These are phyloP conservation scores for Sepioteuthis lessoniana DNA, from an alignment of 2,888 invertebrate genomes.

Conservation along the genomic window DNA sequence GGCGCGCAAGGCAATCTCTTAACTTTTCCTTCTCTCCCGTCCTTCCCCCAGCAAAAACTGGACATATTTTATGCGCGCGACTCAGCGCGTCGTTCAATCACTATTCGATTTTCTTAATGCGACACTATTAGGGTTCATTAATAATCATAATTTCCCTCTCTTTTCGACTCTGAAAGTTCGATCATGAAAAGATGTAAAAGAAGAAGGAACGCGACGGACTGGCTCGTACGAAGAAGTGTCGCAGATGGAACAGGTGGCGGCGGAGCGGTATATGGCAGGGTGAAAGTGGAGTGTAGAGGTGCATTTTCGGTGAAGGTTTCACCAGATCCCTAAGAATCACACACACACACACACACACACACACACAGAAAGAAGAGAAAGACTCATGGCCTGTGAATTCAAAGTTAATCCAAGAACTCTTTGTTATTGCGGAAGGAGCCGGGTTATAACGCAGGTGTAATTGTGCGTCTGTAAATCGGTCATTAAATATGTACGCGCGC, in stretches of 20 bases:
- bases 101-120: slow-evolving; percentile 33
- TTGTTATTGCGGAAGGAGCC: no score
- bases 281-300: neutral
- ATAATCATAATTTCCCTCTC: neutral
- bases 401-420: no score
- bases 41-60: neutral
- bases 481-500: no score
- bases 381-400: neutral
- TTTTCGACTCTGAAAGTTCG: neutral
- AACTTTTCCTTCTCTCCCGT: neutral
- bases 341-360: neutral
- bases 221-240: neutral
- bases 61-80: neutral
- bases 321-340: neutral
- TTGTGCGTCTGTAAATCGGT: no score
- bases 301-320: neutral
- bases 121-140: neutral
- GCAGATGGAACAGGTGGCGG: slow-evolving; percentile 33
- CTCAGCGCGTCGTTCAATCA: neutral
- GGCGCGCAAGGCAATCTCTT: neutral
- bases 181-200: neutral
- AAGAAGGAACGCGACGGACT: neutral
- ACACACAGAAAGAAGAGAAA: no score
- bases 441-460: no score
- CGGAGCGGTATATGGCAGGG: neutral